Percentiles rank a stretch among this genome's conserved stretches.
Conservation (phyloP, 1,140 invertebrate genomes). For the Atta cephalotes region DNA sequence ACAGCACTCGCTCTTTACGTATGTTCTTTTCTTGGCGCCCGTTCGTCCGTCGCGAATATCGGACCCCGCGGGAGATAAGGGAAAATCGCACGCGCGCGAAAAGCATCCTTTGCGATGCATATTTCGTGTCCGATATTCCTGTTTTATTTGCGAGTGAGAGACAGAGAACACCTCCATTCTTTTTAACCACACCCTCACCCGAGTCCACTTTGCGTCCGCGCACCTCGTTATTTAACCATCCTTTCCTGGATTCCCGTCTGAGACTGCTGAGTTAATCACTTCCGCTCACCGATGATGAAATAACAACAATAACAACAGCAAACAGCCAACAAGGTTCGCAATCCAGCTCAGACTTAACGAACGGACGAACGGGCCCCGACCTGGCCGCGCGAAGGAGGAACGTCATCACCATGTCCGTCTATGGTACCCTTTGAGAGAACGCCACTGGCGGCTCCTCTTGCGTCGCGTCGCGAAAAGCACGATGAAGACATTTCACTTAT, state of each 20-base stretch:
- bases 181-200: slow-evolving; percentile 10
- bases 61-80: not conserved
- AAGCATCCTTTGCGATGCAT: slow-evolving; percentile 6
- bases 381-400: slow-evolving; percentile 42
- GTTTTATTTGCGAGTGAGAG: slow-evolving; percentile 2
- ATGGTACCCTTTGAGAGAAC: slow-evolving; percentile 50
- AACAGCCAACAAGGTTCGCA: slow-evolving; percentile 50
- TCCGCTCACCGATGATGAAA: slow-evolving; percentile 35
- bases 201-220: slow-evolving; percentile 25
- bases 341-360: slow-evolving; percentile 27
- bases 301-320: slow-evolving; percentile 58
- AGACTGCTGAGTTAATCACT: slow-evolving; percentile 29
- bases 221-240: slow-evolving; percentile 45
- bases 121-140: slow-evolving; percentile 34
- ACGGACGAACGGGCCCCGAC: slow-evolving; percentile 46
- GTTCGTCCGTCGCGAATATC: slow-evolving; percentile 62
- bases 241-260: not conserved
- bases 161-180: slow-evolving; percentile 21
- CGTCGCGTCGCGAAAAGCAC: not conserved
- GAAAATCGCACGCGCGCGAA: slow-evolving; percentile 32
- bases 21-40: slow-evolving; percentile 61
- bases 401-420: slow-evolving; percentile 33
- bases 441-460: slow-evolving; percentile 36
- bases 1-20: slow-evolving; percentile 72
- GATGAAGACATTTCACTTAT: slow-evolving; percentile 40